phyloP scores from a whole-genome alignment of 2,888 invertebrate species.

The Physocephala rufipes region DNA sequence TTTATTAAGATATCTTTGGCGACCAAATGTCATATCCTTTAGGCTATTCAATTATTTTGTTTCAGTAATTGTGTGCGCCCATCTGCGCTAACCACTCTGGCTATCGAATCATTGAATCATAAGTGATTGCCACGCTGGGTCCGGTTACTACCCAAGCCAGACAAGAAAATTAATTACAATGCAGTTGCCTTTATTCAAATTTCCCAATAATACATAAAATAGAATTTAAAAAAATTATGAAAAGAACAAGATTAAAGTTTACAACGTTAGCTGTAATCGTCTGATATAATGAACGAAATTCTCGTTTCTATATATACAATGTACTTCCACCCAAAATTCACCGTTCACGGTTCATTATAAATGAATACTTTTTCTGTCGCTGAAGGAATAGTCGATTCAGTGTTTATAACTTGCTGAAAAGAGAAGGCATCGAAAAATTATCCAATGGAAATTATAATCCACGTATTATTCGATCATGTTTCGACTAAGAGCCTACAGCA shows the following conservation, averaged over 20 bases:
- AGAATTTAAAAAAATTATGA: no score
- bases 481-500: constrained; percentile 24
- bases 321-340: constrained; percentile 14
- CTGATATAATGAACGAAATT: constrained; percentile 11
- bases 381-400: constrained; percentile 2
- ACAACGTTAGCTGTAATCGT: constrained; percentile 38
- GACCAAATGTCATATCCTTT: no score
- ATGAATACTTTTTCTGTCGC: constrained; percentile 7
- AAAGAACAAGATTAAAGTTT: constrained; percentile 6
- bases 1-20: no score
- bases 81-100: no score
- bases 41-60: no score
- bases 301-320: background rate
- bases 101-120: no score
- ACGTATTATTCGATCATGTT: background rate
- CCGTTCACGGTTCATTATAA: constrained; percentile 12
- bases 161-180: no score
- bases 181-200: no score
- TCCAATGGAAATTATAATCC: background rate
- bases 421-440: constrained; percentile 20
- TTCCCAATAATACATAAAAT: no score
- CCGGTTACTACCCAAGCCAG: no score
- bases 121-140: no score
- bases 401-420: background rate
- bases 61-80: no score